Evolutionary conservation across 2,888 invertebrate genomes (phyloP), one percentile per base, ranked within the genome.

Genomic region (Glyphotaelius pellucidus): DNA sequence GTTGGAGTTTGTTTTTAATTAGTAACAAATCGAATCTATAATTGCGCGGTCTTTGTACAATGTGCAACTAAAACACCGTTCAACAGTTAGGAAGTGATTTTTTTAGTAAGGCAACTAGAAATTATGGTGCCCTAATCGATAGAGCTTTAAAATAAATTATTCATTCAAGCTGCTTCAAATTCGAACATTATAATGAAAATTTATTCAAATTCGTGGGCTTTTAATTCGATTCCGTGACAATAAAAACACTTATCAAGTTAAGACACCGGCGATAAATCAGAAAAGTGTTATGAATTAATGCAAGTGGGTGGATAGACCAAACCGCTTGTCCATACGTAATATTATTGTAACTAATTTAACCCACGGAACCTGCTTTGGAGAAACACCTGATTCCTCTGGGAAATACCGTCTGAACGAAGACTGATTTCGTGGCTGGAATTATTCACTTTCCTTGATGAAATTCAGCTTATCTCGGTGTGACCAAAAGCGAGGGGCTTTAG

Each of bases 391-490:
- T n/a, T 67, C 67, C n/a, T 25, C 67, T 25, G 67, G 67, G 67
- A n/a, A 67, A 67, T n/a, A 67, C 25, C 67, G 67, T 67, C 67
- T 25, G 67, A 67, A 67, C 67, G n/a, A 67, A 67, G 67, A 67
- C 67, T 67, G 67, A 67, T 67, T n/a, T 67, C 67, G 67, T 67
- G 67, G 25, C 67, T 67, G 25, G 67, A 67, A 67, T 67, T 67
- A 67, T 67, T 67, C 67, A 67, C 67, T 67, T 67, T 67, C n/a
- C 67, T 67, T 67, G 67, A 67, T 67, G 67, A 67, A n/a, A 67
- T 67, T 67, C 67, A 67, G 25, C 67, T 67, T 67, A 67, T 67
- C 67, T 67, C n/a, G 67, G 67, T 67, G 67, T 67, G 67, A 67
- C 67, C 67, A 67, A 67, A n/a, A 67, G 67, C 67, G 67, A 7